Conservation (phyloP, 2,797 vertebrate species). For the Schizopygopsis malacanthus region DNA sequence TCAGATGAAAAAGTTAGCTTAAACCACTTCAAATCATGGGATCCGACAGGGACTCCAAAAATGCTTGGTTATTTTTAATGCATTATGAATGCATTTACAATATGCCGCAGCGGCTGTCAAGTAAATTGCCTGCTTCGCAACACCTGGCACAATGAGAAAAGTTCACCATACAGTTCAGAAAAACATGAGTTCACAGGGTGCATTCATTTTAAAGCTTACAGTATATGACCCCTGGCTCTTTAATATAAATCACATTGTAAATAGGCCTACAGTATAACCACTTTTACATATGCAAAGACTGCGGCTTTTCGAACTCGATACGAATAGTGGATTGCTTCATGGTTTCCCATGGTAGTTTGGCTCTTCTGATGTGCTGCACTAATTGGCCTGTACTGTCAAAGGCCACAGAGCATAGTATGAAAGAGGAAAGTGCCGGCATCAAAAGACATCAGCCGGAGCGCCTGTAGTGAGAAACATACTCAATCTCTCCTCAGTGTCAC, state of each 20-base stretch:
- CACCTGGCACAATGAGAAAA: slow-evolving; percentile 20
- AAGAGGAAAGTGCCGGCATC: slow-evolving; percentile 31
- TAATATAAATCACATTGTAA: slow-evolving; percentile 12
- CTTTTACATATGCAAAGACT: slow-evolving; percentile 23
- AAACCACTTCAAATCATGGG: slow-evolving; percentile 24
- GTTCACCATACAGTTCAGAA: slow-evolving; percentile 5
- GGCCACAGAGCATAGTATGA: slow-evolving; percentile 34
- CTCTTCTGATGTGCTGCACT: slow-evolving; percentile 32
- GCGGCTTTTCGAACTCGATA: background rate
- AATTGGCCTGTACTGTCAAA: slow-evolving; percentile 50
- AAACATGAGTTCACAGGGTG: background rate
- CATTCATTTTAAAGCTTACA: background rate
- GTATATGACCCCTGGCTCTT: background rate
- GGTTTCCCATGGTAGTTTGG: slow-evolving; percentile 37
- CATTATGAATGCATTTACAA: slow-evolving; percentile 16
- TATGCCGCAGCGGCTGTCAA: background rate
- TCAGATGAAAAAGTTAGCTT: slow-evolving; percentile 14
- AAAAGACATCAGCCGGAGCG: slow-evolving; percentile 41
- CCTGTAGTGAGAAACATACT: slow-evolving; percentile 17
- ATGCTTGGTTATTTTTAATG: slow-evolving; percentile 31
- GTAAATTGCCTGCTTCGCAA: background rate
- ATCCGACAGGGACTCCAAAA: background rate
- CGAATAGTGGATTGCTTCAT: slow-evolving; percentile 9
- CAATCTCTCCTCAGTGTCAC: slow-evolving; percentile 8
- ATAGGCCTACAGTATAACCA: background rate